Evolutionary conservation across 1,140 invertebrate genomes (phyloP), one percentile per base, ranked within the genome.

Genomic region (Pachyrhynchus sulphureomaculatus): DNA sequence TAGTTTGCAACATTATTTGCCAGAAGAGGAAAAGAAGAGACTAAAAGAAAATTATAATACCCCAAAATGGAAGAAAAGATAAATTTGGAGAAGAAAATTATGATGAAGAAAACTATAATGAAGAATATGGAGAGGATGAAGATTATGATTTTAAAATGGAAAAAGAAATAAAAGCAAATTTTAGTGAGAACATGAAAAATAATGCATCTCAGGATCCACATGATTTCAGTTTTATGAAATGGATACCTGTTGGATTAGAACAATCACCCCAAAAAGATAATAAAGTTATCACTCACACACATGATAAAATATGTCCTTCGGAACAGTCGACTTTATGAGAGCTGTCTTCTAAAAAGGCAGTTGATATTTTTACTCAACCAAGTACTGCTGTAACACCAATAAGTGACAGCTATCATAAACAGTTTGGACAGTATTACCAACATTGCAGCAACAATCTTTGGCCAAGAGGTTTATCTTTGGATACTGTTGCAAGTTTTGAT

Each of bases 391-490:
- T 8, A 55, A 63, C 36, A 60, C n/a, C n/a, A n/a, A n/a, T n/a
- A n/a, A n/a, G n/a, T n/a, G n/a, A n/a, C n/a, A n/a, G n/a, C n/a
- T n/a, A n/a, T n/a, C n/a, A n/a, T n/a, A n/a, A n/a, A n/a, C n/a
- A n/a, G n/a, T n/a, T n/a, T n/a, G n/a, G n/a, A n/a, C n/a, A n/a
- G n/a, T n/a, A n/a, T n/a, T n/a, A n/a, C n/a, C n/a, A n/a, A n/a
- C n/a, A n/a, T n/a, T 74, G 51, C 65, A 57, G 58, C 53, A 68
- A 15, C 60, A 58, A 21, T 69, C 65, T 9, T 58, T 68, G n/a
- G n/a, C n/a, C n/a, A n/a, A n/a, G n/a, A n/a, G n/a, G n/a, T n/a
- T n/a, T n/a, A n/a, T n/a, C n/a, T n/a, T n/a, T n/a, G n/a, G n/a
- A n/a, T n/a, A n/a, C n/a, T n/a, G n/a, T n/a, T n/a, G n/a, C n/a